Percentiles rank a stretch among this genome's conserved stretches.
Evolutionary conservation across 2,113 vertebrate genomes (phyloP).

Genomic region (Taurulus bubalis): DNA sequence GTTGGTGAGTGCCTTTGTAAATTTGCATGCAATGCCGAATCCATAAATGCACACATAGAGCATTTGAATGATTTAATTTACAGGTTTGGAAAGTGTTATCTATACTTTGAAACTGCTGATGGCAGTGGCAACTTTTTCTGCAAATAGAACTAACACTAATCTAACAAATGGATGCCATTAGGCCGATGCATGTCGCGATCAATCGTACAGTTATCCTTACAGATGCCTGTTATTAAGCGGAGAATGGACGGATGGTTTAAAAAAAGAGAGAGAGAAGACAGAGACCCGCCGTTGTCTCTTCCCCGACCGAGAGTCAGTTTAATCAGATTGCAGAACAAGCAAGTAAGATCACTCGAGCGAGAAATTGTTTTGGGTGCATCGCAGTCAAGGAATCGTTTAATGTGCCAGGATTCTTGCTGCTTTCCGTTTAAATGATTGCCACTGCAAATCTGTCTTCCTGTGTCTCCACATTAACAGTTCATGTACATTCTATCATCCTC

Average conservation of each 20-base stretch:
- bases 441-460: conserved; percentile 51
- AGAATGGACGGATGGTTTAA: conserved; percentile 37
- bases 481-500: conserved; percentile 63
- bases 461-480: conserved; percentile 64
- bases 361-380: conserved; percentile 81
- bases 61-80: conserved; percentile 11
- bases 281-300: conserved; percentile 34
- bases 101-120: conserved; percentile 19
- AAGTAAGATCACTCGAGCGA: conserved; percentile 68
- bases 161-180: conserved; percentile 63
- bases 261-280: conserved; percentile 11
- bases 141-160: conserved; percentile 31
- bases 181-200: conserved; percentile 58
- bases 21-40: not conserved
- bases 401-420: conserved; percentile 52
- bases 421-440: conserved; percentile 66
- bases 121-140: conserved; percentile 26
- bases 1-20: not conserved
- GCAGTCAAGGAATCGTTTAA: conserved; percentile 69
- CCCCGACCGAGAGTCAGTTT: conserved; percentile 48
- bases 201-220: conserved; percentile 68
- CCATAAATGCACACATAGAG: not conserved
- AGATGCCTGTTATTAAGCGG: conserved; percentile 60
- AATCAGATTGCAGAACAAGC: conserved; percentile 75
- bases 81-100: not conserved